phyloP scores from a whole-genome alignment of 2,797 vertebrate genomes.

The Macroramphosus scolopax region DNA sequence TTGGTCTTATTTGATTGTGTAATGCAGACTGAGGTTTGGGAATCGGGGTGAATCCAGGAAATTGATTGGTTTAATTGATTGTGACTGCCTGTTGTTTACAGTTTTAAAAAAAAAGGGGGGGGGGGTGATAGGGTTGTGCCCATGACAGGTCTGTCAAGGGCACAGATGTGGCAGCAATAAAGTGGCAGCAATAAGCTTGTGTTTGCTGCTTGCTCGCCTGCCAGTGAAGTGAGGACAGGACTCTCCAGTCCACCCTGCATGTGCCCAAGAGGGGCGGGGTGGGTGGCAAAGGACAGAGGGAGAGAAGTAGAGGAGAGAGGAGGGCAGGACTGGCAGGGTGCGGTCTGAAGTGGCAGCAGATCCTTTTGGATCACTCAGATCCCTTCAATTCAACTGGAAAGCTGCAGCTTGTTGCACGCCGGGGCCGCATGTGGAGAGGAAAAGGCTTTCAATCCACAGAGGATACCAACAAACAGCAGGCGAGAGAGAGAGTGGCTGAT shows the following conservation, averaged over 20 bases:
- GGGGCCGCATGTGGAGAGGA: conserved; percentile 43
- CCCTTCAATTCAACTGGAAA: conserved; percentile 77
- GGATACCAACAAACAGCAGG: conserved; percentile 34
- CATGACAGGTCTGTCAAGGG: conserved; percentile 24
- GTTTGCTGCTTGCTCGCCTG: conserved; percentile 42
- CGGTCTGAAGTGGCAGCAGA: conserved; percentile 89
- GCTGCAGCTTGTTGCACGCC: conserved; percentile 63
- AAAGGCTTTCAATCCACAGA: conserved; percentile 35
- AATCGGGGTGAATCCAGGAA: conserved; percentile 15
- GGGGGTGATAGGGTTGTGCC: too few species aligned
- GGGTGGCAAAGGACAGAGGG: conserved; percentile 75
- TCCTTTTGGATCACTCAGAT: conserved; percentile 88
- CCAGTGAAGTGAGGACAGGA: conserved; percentile 57
- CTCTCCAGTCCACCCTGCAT: conserved; percentile 67
- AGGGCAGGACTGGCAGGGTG: conserved; percentile 87
- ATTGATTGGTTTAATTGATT: conserved; percentile 52
- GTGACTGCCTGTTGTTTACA: background rate
- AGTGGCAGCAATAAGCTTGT: conserved; percentile 46
- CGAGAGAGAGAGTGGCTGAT: conserved; percentile 49
- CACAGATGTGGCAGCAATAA: conserved; percentile 43
- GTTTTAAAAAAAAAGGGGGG: background rate
- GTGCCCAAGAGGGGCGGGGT: conserved; percentile 71
- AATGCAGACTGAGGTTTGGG: conserved; percentile 10
- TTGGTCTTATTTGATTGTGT: conserved; percentile 31
- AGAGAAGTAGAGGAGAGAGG: conserved; percentile 79